Evolutionary conservation across 2,888 invertebrate species (phyloP).

Genomic region (Osmoderma eremita): DNA sequence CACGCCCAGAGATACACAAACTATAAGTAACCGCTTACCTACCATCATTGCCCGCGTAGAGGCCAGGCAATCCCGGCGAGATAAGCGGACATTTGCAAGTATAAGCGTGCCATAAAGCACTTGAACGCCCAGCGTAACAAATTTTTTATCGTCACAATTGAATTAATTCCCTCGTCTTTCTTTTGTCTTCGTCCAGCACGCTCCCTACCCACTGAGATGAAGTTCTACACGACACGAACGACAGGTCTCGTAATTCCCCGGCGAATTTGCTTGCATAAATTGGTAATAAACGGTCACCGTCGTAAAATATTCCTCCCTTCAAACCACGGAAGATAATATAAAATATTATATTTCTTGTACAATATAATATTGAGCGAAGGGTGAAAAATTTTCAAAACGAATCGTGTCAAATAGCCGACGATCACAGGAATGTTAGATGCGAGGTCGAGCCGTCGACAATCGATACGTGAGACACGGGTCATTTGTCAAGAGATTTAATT

Average conservation of each 20-base stretch:
- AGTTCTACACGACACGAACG: slow-evolving; percentile 9
- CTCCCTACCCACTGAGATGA: neutral
- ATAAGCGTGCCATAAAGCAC: slow-evolving; percentile 13
- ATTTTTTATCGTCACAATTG: slow-evolving; percentile 21
- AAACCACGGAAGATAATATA: too few species aligned
- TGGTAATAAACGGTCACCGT: neutral
- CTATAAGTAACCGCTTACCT: too few species aligned
- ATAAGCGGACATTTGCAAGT: slow-evolving; percentile 14
- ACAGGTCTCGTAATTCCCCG: neutral
- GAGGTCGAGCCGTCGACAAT: slow-evolving; percentile 47
- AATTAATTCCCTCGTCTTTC: slow-evolving; percentile 6
- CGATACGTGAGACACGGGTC: slow-evolving; percentile 53
- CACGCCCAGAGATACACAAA: too few species aligned
- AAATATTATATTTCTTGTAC: too few species aligned
- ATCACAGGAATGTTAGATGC: neutral
- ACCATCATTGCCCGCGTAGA: too few species aligned
- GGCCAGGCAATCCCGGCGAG: too few species aligned
- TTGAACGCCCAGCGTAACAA: slow-evolving; percentile 5
- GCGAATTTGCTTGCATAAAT: slow-evolving; percentile 15
- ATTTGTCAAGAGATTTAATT: slow-evolving; percentile 50
- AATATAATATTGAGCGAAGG: too few species aligned
- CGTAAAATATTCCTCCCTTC: too few species aligned
- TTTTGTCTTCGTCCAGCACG: slow-evolving; percentile 1
- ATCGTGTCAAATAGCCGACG: neutral
- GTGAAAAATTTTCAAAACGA: too few species aligned